Evolutionary conservation across 2,113 vertebrate species (phyloP), one percentile per base, ranked within the genome.

Genomic region (Stegastes partitus): DNA sequence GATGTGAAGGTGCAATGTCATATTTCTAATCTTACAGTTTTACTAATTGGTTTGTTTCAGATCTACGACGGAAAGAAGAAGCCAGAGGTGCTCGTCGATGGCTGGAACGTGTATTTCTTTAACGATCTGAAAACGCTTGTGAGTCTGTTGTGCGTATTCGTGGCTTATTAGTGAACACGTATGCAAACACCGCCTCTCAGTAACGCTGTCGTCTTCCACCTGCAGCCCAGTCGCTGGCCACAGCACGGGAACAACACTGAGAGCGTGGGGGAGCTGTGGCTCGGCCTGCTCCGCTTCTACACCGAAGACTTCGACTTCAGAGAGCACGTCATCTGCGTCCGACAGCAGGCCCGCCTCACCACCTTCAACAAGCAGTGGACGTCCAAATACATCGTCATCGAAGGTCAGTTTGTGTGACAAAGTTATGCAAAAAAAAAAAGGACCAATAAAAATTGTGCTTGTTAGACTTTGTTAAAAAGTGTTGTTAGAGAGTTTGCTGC

Each of bases 331-430:
- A 95, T 99, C 86, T 96, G 95, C 77, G 96, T 97, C 90, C 95
- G 97, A 70, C 96, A 96, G 83, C 95, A 92, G 69, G 91, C 65
- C 87, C 88, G 96, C n/a, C 96, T 99, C 93, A 98, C 97, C 87
- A 98, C 97, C 74, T 99, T 99, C 93, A 97, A 97, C 91, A 99
- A 99, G 84, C 97, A 99, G 77, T 99, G 97, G 97, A 98, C 97
- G 0, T 98, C 97, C 55, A 99, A 98, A 85, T 98, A 97, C 78
- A 98, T 99, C 61, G 97, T 97, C 78, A 98, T 99, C 88, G 97
- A 99, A 96, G 97, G 97, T 98, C 93, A 81, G 88, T 15, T 19
- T 18, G 1, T 59, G 18, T 7, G 0, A 76, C 12, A 56, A 53
- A 42, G 3, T 6, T 15, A 0, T 21, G 0, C 12, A 10, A 14